Percentiles rank a stretch among this genome's conserved stretches.
Evolutionary conservation across 2,797 vertebrate species (phyloP).

Genomic region (Gambelia wislizenii): DNA sequence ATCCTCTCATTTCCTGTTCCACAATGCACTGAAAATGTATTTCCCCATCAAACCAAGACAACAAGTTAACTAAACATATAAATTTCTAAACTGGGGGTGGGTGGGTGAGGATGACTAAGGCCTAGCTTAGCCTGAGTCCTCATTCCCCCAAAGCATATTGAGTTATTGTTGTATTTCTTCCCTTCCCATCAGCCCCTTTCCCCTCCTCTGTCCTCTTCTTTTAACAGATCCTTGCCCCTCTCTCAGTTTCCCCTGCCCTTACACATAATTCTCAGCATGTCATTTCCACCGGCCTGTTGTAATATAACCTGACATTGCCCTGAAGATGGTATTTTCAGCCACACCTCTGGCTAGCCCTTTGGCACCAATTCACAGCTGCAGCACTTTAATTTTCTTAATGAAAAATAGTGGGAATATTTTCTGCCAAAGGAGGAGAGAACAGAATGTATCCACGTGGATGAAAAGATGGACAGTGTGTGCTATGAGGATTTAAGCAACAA

Average conservation of each 20-base stretch:
- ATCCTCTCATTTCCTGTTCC: not conserved
- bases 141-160: not conserved
- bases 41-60: not conserved
- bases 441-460: not conserved
- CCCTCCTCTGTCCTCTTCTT: not conserved
- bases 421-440: not conserved
- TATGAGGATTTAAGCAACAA: not conserved
- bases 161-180: not conserved
- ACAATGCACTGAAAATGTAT: not conserved
- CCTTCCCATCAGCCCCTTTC: not conserved
- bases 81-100: not conserved
- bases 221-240: not conserved
- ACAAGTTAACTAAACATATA: not conserved
- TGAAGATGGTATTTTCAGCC: not conserved
- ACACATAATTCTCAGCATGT: not conserved
- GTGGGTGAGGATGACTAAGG: not conserved
- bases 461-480: not conserved
- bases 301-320: not conserved
- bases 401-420: not conserved
- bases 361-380: slow-evolving; percentile 7
- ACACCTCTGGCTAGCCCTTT: not conserved
- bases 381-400: slow-evolving; percentile 30
- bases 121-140: not conserved
- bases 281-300: not conserved
- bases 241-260: not conserved